phyloP scores from a whole-genome alignment of 2,113 vertebrate species.

The Pterocles gutturalis region DNA sequence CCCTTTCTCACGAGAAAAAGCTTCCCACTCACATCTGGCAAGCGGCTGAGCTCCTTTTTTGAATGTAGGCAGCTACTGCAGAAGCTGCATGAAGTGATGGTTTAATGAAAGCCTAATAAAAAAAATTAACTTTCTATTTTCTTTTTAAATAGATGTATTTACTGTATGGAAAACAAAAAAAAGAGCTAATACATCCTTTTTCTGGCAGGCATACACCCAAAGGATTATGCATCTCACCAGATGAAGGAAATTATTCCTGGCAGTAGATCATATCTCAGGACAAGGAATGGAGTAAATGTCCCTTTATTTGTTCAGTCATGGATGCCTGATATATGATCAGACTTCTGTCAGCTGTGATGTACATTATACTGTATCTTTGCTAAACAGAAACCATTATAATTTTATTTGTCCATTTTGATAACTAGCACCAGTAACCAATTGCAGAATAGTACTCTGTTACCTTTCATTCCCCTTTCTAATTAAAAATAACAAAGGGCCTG shows the following conservation, averaged over 20 bases:
- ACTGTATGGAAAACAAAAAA: background rate
- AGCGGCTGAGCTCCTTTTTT: constrained; percentile 1
- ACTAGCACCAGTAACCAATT: background rate
- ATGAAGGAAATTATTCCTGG: background rate
- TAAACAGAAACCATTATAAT: background rate
- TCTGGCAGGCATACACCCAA: background rate
- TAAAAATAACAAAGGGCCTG: background rate
- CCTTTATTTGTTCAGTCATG: background rate
- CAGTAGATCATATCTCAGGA: background rate
- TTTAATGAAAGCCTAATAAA: constrained; percentile 39
- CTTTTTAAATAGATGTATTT: constrained; percentile 34
- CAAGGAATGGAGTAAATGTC: background rate
- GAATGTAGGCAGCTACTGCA: constrained; percentile 45
- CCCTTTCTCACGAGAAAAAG: constrained; percentile 10
- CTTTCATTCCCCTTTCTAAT: background rate
- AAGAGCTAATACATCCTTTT: background rate
- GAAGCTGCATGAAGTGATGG: background rate
- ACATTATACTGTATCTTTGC: background rate
- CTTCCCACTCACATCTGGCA: constrained; percentile 49
- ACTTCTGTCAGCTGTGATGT: background rate
- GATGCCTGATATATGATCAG: background rate
- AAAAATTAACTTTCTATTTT: background rate
- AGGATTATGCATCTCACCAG: background rate
- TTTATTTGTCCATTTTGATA: background rate
- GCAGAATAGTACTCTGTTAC: background rate